Evolutionary conservation across 2,797 vertebrate species (phyloP).

Genomic region (Cyprinella venusta): DNA sequence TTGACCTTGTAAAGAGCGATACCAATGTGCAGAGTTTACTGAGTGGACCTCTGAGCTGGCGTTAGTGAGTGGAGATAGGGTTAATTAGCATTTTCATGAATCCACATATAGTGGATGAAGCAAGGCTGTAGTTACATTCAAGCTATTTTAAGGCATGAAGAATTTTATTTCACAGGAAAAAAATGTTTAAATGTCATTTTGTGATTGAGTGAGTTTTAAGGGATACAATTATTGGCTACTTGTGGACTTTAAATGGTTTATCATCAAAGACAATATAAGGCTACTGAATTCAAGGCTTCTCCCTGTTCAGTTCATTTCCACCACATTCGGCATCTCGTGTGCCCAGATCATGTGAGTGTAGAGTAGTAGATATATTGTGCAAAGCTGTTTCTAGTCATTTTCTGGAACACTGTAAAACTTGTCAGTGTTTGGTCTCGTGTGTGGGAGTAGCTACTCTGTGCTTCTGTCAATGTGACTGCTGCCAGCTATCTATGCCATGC

Average conservation of each 20-base stretch:
- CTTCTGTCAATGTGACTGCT: conserved; percentile 69
- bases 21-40: too few species aligned
- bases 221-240: too few species aligned
- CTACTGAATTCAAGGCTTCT: background rate
- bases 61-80: too few species aligned
- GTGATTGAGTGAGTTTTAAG: too few species aligned
- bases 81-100: too few species aligned
- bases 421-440: conserved; percentile 35
- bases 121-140: too few species aligned
- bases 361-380: conserved; percentile 16
- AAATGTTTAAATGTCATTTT: too few species aligned
- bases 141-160: too few species aligned
- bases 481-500: conserved; percentile 61
- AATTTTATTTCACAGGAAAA: too few species aligned
- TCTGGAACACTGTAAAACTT: conserved; percentile 12
- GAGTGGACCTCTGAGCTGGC: too few species aligned
- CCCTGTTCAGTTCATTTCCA: background rate
- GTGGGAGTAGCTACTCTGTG: conserved; percentile 62
- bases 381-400: conserved; percentile 27
- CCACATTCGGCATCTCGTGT: background rate
- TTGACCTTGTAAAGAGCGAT: too few species aligned
- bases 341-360: conserved; percentile 18
- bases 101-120: too few species aligned
- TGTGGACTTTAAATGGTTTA: background rate
- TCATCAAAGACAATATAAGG: background rate